Evolutionary conservation across 2,797 vertebrate genomes (phyloP).

Genomic region (Benthosema pterotum): DNA sequence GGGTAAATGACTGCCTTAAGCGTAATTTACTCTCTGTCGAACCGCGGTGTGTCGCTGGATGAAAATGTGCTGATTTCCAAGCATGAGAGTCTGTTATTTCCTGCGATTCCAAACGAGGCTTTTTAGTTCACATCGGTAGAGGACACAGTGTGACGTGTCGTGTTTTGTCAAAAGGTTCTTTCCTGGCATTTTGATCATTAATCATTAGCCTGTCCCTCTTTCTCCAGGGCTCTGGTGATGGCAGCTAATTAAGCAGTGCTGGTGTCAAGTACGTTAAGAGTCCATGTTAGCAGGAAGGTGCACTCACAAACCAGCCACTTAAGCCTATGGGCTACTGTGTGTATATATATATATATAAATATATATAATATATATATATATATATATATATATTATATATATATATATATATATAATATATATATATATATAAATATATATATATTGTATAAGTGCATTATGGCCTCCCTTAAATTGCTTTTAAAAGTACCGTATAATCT

Average conservation of each 20-base stretch:
- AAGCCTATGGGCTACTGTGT: constrained; percentile 16
- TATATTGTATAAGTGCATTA: constrained; percentile 21
- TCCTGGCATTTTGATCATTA: constrained; percentile 75
- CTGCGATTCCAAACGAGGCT: too few relatives aligned
- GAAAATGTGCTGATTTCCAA: too few relatives aligned
- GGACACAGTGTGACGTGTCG: constrained; percentile 65
- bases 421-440: constrained; percentile 9
- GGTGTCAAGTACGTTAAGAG: constrained; percentile 72
- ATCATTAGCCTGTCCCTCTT: constrained; percentile 76
- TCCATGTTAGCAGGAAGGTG: constrained; percentile 54
- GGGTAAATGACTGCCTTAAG: constrained; percentile 25
- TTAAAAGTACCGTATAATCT: background rate
- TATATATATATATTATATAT: constrained; percentile 11
- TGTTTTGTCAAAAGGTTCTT: constrained; percentile 65
- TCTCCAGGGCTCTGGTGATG: constrained; percentile 73
- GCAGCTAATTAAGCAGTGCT: constrained; percentile 80
- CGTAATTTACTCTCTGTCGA: too few relatives aligned
- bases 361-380: too few relatives aligned
- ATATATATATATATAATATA: background rate
- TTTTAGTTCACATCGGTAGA: constrained; percentile 48
- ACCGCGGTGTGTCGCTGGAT: too few relatives aligned
- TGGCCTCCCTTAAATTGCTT: constrained; percentile 35
- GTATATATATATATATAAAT: constrained; percentile 10
- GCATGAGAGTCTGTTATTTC: too few relatives aligned
- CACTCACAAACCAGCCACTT: constrained; percentile 52